A percentile compares a stretch with the other conserved stretches of the same genome.
Conservation (phyloP, 2,888 invertebrate genomes). For the Meghimatium bilineatum region DNA sequence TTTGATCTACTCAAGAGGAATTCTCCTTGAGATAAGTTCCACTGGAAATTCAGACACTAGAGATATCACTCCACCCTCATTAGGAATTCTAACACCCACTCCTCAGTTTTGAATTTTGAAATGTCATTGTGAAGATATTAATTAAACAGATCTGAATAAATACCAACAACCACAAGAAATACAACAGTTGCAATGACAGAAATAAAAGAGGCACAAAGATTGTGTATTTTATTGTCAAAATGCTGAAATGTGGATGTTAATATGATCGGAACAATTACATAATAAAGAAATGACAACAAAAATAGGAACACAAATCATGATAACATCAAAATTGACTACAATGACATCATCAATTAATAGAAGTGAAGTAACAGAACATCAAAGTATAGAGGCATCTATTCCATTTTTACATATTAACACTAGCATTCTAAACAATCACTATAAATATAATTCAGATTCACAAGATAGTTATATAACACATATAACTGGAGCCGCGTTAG, state of each 20-base stretch:
- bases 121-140: too few species aligned
- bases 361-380: background rate
- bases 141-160: too few species aligned
- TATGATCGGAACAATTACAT: background rate
- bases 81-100: too few species aligned
- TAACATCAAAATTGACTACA: slow-evolving; percentile 6
- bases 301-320: background rate
- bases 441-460: background rate
- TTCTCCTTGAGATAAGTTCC: too few species aligned
- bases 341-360: background rate
- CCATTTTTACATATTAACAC: background rate
- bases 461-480: background rate
- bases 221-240: slow-evolving; percentile 6
- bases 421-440: background rate
- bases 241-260: background rate
- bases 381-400: background rate
- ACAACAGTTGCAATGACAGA: too few species aligned
- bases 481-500: too few species aligned
- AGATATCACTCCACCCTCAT: too few species aligned
- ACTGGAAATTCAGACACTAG: too few species aligned
- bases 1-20: too few species aligned
- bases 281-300: background rate
- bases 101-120: too few species aligned
- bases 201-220: background rate
- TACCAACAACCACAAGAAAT: too few species aligned